Base-by-base conservation (phyloP, 2,888 invertebrate genomes). In the Calliopum simillimum region DNA sequence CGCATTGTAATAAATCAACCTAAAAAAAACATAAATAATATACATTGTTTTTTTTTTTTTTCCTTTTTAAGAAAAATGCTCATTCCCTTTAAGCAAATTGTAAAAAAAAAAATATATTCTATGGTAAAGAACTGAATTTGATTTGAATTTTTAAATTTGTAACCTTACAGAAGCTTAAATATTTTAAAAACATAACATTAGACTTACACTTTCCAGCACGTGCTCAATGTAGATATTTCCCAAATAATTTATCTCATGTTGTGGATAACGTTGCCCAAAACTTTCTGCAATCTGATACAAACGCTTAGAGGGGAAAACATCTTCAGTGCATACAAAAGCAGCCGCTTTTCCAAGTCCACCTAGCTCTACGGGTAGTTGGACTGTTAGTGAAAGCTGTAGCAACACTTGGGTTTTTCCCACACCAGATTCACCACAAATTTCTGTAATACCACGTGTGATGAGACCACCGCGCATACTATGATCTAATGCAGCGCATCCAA, bases 401-500 rank as follows among this genome's bases (percentile, higher is more conserved):
- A 92, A 91, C 14, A 94, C 79, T 80, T 94, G 94, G 0, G 93
- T 93, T 86, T 94, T 94, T 3, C 94, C 94, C 73, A 88, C 88
- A 1, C 92, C 91, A 78, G 92, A 90, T 78, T 89, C 89, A 0
- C 94, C 94, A 78, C 89, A 89, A 76, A 94, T 88, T 86, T 94
- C 94, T 11, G 91, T 92, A 61, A 94, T 90, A 6, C 93, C 92
- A 72, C 88, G 87, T 11, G 88, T 85, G 4, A 89, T 86, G 63
- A 94, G 85, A 14, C 94, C 94, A 25, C 93, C 93, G 74, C 86
- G 85, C 1, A 91, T 86, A 73, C 89, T 85, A 47, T 79, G 78
- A 81, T 93, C 91, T 43, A 93, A 82, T 6, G 86, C 81, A 3
- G 81, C 65, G 78, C 92, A 92, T 4, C 92, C 92, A 68, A 85